Percentiles rank a stretch among this genome's conserved stretches.
These are phyloP conservation scores for Emydocephalus ijimae DNA, from an alignment of 2,113 vertebrate genomes.

Conservation along the genomic window DNA sequence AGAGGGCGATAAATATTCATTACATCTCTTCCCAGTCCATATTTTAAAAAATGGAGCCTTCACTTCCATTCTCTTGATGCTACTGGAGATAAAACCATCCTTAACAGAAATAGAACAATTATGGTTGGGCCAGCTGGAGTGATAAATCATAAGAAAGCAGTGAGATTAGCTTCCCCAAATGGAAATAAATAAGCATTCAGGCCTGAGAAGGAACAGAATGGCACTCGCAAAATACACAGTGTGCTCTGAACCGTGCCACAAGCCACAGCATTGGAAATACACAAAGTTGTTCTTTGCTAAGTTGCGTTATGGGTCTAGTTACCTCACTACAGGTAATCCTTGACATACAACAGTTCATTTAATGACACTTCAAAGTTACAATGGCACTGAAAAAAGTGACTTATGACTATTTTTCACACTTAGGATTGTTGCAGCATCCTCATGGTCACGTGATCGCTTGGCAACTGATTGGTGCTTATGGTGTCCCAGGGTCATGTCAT, in stretches of 20 bases:
- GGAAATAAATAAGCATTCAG: constrained; percentile 54
- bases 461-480: neutral
- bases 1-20: constrained; percentile 65
- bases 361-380: neutral
- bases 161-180: constrained; percentile 57
- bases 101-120: constrained; percentile 63
- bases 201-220: constrained; percentile 27
- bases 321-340: neutral
- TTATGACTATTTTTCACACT: neutral
- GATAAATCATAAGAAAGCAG: constrained; percentile 60
- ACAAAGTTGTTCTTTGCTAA: neutral
- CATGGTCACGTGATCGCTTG: neutral
- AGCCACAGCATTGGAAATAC: neutral
- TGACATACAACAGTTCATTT: neutral
- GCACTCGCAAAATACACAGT: constrained; percentile 11
- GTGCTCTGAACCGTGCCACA: neutral
- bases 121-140: constrained; percentile 55
- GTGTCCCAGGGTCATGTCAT: neutral
- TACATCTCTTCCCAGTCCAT: constrained; percentile 32
- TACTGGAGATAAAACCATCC: constrained; percentile 60
- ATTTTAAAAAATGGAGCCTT: constrained; percentile 53
- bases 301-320: no score
- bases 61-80: constrained; percentile 56
- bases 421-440: neutral
- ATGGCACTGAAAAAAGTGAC: neutral